A percentile compares a stretch with the other conserved stretches of the same genome.
These are phyloP conservation scores for Forbesichthys agassizii DNA, from an alignment of 2,113 vertebrate genomes.

Conservation along the genomic window DNA sequence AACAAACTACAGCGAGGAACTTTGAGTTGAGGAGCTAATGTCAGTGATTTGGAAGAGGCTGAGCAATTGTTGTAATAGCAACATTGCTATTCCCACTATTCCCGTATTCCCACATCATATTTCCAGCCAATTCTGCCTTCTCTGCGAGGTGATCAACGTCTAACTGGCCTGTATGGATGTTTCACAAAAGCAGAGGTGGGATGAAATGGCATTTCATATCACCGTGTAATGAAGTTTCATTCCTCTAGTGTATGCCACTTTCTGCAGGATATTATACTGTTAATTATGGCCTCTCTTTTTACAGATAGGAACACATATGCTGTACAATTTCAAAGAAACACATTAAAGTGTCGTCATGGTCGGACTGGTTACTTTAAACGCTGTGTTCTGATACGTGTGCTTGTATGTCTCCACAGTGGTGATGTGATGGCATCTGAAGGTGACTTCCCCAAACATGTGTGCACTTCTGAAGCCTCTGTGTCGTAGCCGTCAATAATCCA, in stretches of 20 bases:
- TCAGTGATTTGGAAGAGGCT: constrained; percentile 59
- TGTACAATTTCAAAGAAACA: background rate
- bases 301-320: background rate
- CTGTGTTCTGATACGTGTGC: constrained; percentile 12
- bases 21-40: constrained; percentile 63
- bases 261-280: constrained; percentile 14
- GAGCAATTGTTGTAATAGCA: constrained; percentile 44
- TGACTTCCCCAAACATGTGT: constrained; percentile 62
- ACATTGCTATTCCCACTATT: background rate
- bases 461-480: constrained; percentile 63
- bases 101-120: constrained; percentile 42
- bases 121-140: constrained; percentile 39
- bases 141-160: constrained; percentile 50
- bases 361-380: constrained; percentile 22
- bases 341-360: constrained; percentile 28
- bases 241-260: constrained; percentile 24
- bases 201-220: constrained; percentile 46
- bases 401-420: constrained; percentile 26
- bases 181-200: constrained; percentile 35
- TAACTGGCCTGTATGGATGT: constrained; percentile 68
- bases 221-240: constrained; percentile 43
- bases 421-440: constrained; percentile 72
- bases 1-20: constrained; percentile 58
- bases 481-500: constrained; percentile 78
- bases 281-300: background rate